A percentile compares a stretch with the other conserved stretches of the same genome.
phyloP scores from a whole-genome alignment of 2,797 vertebrate species.

The Apodemus agrarius region DNA sequence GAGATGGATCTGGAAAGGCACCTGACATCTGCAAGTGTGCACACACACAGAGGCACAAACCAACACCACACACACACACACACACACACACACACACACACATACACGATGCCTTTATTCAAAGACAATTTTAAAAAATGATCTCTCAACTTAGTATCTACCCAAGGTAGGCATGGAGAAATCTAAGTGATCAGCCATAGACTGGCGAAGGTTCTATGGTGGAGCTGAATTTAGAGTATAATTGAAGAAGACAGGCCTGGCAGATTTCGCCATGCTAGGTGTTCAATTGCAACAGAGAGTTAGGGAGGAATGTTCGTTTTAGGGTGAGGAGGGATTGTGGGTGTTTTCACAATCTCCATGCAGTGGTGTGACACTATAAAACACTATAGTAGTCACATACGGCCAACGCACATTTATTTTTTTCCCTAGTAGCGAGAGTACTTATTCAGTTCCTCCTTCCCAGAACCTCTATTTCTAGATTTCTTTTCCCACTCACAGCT shows the following conservation, averaged over 20 bases:
- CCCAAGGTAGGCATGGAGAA: background rate
- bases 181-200: background rate
- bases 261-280: rapidly evolving
- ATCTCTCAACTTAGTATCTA: background rate
- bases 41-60: background rate
- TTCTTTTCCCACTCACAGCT: slow-evolving; percentile 25
- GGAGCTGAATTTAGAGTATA: rapidly evolving
- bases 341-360: background rate
- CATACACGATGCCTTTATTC: background rate
- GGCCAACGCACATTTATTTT: background rate
- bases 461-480: background rate
- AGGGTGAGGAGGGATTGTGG: background rate
- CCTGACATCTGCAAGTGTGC: background rate
- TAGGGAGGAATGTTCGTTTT: background rate
- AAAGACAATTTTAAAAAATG: background rate
- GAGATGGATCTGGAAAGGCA: background rate
- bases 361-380: background rate
- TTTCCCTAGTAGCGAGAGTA: background rate
- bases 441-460: background rate
- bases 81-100: background rate
- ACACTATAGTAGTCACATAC: background rate
- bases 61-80: background rate
- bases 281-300: background rate
- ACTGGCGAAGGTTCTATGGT: background rate
- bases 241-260: background rate